Conservation (phyloP, 2,888 invertebrate species). For the Hydraecia micacea region DNA sequence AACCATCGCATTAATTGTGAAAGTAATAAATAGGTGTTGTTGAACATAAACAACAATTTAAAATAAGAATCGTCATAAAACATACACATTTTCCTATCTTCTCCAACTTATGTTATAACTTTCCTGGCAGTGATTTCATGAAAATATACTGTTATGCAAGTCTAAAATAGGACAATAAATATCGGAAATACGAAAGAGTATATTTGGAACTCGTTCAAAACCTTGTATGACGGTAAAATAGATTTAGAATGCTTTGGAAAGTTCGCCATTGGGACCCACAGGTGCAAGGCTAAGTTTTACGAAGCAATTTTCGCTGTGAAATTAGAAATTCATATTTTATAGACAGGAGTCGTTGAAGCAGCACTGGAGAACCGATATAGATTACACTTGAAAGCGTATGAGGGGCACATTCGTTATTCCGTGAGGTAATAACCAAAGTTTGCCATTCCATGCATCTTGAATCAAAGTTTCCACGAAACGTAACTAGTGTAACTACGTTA, state of each 20-base stretch:
- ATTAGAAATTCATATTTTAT: slow-evolving; percentile 69
- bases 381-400: slow-evolving; percentile 37
- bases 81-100: slow-evolving; percentile 30
- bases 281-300: slow-evolving; percentile 73
- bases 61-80: slow-evolving; percentile 9
- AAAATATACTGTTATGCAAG: slow-evolving; percentile 62
- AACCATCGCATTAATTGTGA: slow-evolving; percentile 23
- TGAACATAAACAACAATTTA: slow-evolving; percentile 24
- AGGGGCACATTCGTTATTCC: slow-evolving; percentile 27
- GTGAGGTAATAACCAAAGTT: slow-evolving; percentile 35
- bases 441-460: slow-evolving; percentile 35
- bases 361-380: slow-evolving; percentile 38
- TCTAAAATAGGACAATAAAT: slow-evolving; percentile 76
- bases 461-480: slow-evolving; percentile 43
- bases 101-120: slow-evolving; percentile 51
- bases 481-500: slow-evolving; percentile 37
- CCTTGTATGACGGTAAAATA: slow-evolving; percentile 73
- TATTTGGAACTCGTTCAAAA: slow-evolving; percentile 81
- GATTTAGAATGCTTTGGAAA: slow-evolving; percentile 72
- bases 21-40: slow-evolving; percentile 19
- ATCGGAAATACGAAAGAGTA: slow-evolving; percentile 72
- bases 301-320: slow-evolving; percentile 72
- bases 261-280: slow-evolving; percentile 64
- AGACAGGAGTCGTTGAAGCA: slow-evolving; percentile 34
- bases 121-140: slow-evolving; percentile 55